Evolutionary conservation across 2,113 vertebrate genomes (phyloP), one percentile per base, ranked within the genome.

Genomic region (Vimba vimba): DNA sequence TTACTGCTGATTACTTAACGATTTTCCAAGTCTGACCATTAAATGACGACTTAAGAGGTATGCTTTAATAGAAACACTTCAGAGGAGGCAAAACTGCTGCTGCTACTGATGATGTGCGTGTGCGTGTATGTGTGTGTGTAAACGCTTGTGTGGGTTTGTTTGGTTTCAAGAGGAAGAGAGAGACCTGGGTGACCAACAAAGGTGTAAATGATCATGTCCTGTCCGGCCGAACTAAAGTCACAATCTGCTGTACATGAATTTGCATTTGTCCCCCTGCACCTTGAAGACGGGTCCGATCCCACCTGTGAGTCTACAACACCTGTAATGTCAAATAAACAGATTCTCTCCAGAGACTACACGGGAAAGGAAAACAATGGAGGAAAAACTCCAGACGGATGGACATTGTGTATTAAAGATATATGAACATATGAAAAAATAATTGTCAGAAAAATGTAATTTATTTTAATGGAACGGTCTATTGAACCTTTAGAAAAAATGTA

Each of bases 171-270:
- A 71, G 79, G 23, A 69, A 90, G 52, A 57, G 71, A 87, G 81
- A 85, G 33, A 84, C 45, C 36, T 33, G 8, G 25, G 50, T 78
- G 87, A 52, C 43, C 43, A 30, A 52, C 21, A 80, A 59, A 83
- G 57, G 74, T 52, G 82, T 80, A 78, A 33, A 68, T 19, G 74
- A 79, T 76, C 30, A 52, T 39, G 84, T 55, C 47, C 62, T 13
- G 6, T 71, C 9, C 6, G 19, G 50, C 17, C 17, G 45, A 57
- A 57, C 64, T 43, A n/a, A 25, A 33, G 81, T 23, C 66, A 57
- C 81, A 83, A 83, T 83, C 66, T 83, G 81, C 66, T 59, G 81
- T 25, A 11, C 30, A 73, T 43, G 66, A 57, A 82, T 83, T 83
- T 55, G 47, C 81, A 73, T 83, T 83, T 83, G 68, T 73, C 13